phyloP scores from a whole-genome alignment of 2,888 invertebrate genomes.

The Kuschelorhynchus macadamiae region DNA sequence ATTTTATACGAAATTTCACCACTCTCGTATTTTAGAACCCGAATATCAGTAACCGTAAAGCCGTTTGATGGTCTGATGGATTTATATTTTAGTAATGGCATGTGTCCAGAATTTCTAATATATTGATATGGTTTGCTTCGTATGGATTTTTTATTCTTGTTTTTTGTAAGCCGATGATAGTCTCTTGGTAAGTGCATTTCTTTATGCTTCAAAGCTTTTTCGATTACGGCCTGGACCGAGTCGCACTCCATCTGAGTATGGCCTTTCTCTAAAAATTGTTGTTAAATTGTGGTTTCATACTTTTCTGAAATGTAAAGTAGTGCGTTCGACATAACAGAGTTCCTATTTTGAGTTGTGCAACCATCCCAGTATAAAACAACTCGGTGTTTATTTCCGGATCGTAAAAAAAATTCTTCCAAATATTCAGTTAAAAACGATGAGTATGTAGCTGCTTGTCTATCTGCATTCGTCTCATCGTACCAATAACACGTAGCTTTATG shows the following conservation, averaged over 20 bases:
- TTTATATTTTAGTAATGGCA: constrained; percentile 14
- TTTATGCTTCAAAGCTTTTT: constrained; percentile 46
- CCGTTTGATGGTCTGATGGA: constrained; percentile 14
- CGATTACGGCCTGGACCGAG: constrained; percentile 50
- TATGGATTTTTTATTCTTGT: constrained; percentile 24
- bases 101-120: constrained; percentile 19
- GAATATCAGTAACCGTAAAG: constrained; percentile 13
- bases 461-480: constrained; percentile 55
- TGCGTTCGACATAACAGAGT: constrained; percentile 49
- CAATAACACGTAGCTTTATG: constrained; percentile 51
- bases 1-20: constrained; percentile 17
- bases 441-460: constrained; percentile 44
- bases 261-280: constrained; percentile 50
- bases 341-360: constrained; percentile 52
- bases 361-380: constrained; percentile 52
- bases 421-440: constrained; percentile 39
- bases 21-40: constrained; percentile 16
- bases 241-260: no score
- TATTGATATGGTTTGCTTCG: constrained; percentile 11
- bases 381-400: constrained; percentile 30
- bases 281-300: constrained; percentile 30
- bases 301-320: constrained; percentile 29
- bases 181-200: constrained; percentile 46
- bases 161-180: background rate
- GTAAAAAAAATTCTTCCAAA: constrained; percentile 31